phyloP scores from a whole-genome alignment of 2,113 vertebrate genomes.

The Tor tambroides region DNA sequence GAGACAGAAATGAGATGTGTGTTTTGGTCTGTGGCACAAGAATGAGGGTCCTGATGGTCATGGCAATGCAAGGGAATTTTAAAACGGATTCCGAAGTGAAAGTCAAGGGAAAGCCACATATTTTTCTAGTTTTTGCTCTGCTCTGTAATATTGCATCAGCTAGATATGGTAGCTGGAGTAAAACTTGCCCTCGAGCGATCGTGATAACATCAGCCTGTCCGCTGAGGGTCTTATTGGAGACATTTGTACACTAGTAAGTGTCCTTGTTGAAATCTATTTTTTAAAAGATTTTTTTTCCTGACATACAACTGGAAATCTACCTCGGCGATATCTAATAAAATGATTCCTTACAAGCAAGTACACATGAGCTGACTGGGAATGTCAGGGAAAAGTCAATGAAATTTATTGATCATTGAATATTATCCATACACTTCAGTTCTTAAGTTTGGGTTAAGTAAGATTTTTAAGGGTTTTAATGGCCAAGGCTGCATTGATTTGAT shows the following conservation, averaged over 20 bases:
- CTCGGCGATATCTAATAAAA: not conserved
- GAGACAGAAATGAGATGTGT: not conserved
- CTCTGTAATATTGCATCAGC: not conserved
- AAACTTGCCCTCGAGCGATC: constrained; percentile 9
- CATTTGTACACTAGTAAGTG: constrained; percentile 20
- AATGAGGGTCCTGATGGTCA: not conserved
- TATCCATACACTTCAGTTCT: not conserved
- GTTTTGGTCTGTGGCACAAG: not conserved
- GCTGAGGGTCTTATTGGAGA: constrained; percentile 10
- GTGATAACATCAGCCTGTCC: not conserved
- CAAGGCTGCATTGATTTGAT: not conserved
- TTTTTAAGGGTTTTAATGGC: not conserved
- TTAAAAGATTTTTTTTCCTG: not conserved
- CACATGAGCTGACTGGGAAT: not conserved
- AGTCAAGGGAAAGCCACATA: not conserved
- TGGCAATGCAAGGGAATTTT: not conserved
- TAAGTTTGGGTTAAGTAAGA: not conserved
- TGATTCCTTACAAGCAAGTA: not conserved
- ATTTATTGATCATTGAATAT: not conserved
- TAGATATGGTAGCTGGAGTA: not conserved
- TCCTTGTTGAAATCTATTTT: constrained; percentile 6
- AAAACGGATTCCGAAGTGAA: not conserved
- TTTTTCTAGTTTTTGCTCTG: not conserved
- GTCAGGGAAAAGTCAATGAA: not conserved
- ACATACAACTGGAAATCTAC: not conserved